Evolutionary conservation across 1,140 invertebrate genomes (phyloP).

Genomic region (Diachasmimorpha longicaudata): DNA sequence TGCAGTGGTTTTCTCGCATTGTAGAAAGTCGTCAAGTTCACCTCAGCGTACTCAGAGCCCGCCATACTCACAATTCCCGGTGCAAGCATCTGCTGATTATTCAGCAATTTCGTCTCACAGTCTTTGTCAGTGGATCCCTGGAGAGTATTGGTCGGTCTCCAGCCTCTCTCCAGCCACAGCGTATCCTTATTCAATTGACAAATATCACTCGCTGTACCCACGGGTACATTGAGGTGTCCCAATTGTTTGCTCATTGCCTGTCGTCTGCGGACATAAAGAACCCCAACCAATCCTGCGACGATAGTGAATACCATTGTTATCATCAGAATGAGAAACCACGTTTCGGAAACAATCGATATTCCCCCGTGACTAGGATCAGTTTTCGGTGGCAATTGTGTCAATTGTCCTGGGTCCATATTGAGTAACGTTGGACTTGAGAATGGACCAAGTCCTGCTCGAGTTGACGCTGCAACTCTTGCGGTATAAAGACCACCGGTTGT

Average conservation of each 20-base stretch:
- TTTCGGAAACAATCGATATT: slow-evolving; percentile 67
- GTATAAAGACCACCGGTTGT: slow-evolving; percentile 75
- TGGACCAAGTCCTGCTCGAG: slow-evolving; percentile 72
- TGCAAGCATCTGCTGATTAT: slow-evolving; percentile 64
- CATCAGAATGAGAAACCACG: slow-evolving; percentile 79
- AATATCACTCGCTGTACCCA: slow-evolving; percentile 68
- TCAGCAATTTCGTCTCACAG: slow-evolving; percentile 69
- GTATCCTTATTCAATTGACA: slow-evolving; percentile 74
- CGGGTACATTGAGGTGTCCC: slow-evolving; percentile 70
- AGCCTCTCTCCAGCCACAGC: slow-evolving; percentile 78
- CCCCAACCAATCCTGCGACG: slow-evolving; percentile 69
- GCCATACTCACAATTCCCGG: slow-evolving; percentile 61
- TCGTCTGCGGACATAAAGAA: slow-evolving; percentile 68
- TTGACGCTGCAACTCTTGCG: slow-evolving; percentile 77
- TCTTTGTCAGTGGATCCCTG: slow-evolving; percentile 68
- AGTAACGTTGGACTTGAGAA: slow-evolving; percentile 69
- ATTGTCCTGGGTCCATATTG: slow-evolving; percentile 68
- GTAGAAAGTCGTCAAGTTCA: slow-evolving; percentile 83
- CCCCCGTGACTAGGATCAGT: slow-evolving; percentile 62
- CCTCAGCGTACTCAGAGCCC: slow-evolving; percentile 78
- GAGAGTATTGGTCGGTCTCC: slow-evolving; percentile 68
- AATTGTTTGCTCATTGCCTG: slow-evolving; percentile 70
- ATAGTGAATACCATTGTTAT: slow-evolving; percentile 73
- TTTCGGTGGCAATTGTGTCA: slow-evolving; percentile 62
- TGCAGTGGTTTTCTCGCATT: slow-evolving; percentile 72